These are phyloP conservation scores for Labia minor DNA, from an alignment of 2,888 invertebrate species.

Conservation along the genomic window DNA sequence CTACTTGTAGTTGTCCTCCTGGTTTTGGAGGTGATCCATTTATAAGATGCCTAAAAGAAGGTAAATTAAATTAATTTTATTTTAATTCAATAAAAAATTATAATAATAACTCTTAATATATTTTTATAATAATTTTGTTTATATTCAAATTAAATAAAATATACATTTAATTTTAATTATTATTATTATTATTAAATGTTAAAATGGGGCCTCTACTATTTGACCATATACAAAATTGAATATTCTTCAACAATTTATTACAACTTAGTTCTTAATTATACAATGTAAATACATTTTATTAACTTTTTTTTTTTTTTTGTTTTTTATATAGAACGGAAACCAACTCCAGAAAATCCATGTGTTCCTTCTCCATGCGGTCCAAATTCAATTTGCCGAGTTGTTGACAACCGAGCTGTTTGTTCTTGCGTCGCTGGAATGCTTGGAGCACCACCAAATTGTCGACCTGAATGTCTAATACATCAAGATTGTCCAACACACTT, in stretches of 20 bases:
- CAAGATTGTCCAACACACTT: conserved; percentile 65
- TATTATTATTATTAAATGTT: too few relatives aligned
- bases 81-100: conserved; percentile 2
- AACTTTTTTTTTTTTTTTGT: too few relatives aligned
- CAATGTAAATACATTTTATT: too few relatives aligned
- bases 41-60: conserved; percentile 41
- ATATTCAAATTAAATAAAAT: too few relatives aligned
- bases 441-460: conserved; percentile 68
- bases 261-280: too few relatives aligned
- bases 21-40: conserved; percentile 50
- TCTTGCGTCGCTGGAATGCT: conserved; percentile 60
- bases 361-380: conserved; percentile 70
- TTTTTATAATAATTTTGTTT: neutral
- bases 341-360: conserved; percentile 41
- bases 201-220: too few relatives aligned
- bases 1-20: conserved; percentile 51
- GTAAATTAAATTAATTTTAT: too few relatives aligned
- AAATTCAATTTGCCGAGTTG: conserved; percentile 39
- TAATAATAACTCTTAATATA: neutral
- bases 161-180: too few relatives aligned
- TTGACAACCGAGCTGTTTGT: conserved; percentile 57
- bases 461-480: conserved; percentile 66
- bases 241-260: too few relatives aligned
- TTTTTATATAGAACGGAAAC: conserved; percentile 20
- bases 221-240: too few relatives aligned